phyloP scores from a whole-genome alignment of 2,113 vertebrate genomes.

The Melanerpes aurifrons region DNA sequence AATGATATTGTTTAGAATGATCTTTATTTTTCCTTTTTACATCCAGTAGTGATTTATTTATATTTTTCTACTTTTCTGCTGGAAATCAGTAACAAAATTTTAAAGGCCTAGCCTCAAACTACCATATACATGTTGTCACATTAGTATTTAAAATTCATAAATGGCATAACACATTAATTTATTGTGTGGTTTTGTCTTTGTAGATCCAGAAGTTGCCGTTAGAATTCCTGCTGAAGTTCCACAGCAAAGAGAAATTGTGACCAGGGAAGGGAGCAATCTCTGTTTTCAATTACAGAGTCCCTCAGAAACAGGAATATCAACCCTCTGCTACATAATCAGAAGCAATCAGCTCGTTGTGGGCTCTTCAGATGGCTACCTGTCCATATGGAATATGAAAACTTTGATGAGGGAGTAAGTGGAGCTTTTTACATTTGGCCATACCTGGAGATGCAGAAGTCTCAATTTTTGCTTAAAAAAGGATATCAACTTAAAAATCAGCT shows the following conservation, averaged over 20 bases:
- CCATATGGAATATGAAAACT: slow-evolving; percentile 91
- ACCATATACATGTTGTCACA: accelerated
- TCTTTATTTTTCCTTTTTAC: too few species aligned
- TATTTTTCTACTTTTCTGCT: too few species aligned
- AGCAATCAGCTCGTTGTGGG: slow-evolving; percentile 93
- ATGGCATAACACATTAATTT: neutral
- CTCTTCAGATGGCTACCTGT: slow-evolving; percentile 90
- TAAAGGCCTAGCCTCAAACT: too few species aligned
- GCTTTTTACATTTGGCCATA: neutral
- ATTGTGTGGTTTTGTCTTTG: neutral
- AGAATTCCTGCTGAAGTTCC: slow-evolving; percentile 88
- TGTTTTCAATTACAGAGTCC: slow-evolving; percentile 88
- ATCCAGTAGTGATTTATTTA: too few species aligned
- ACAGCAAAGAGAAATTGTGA: slow-evolving; percentile 84
- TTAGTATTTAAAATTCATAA: neutral
- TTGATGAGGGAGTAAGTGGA: slow-evolving; percentile 90
- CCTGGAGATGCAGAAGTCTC: neutral
- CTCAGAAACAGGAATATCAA: slow-evolving; percentile 80
- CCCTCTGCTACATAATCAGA: slow-evolving; percentile 86
- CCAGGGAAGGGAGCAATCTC: slow-evolving; percentile 86
- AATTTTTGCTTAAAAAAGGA: neutral
- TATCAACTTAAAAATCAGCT: neutral
- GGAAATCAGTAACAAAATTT: too few species aligned
- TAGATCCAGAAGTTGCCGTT: slow-evolving; percentile 90
- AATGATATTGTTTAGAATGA: too few species aligned